Percentiles rank a stretch among this genome's conserved stretches.
Conservation (phyloP, 2,888 invertebrate genomes). For the Pristionchus fissidentatus region DNA sequence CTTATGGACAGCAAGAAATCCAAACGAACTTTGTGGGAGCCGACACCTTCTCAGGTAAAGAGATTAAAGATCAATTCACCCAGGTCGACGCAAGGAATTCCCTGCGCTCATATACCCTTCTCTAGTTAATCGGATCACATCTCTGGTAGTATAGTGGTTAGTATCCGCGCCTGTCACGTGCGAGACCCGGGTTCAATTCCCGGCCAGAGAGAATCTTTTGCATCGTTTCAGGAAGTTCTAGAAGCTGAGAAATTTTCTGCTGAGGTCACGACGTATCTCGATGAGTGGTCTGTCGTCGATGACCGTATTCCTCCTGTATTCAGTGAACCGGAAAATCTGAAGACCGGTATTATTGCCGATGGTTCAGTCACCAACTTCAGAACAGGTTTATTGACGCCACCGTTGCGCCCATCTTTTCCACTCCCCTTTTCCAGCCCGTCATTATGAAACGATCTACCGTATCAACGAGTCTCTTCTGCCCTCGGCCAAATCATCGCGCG, state of each 20-base stretch:
- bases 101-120: no score
- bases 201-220: conserved; percentile 61
- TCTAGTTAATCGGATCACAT: background rate
- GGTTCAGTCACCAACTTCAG: no score
- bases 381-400: no score
- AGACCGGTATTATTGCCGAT: no score
- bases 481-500: no score
- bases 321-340: no score
- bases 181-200: conserved; percentile 68
- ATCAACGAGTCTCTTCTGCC: background rate
- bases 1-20: conserved; percentile 31
- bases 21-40: background rate
- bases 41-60: background rate
- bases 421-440: background rate
- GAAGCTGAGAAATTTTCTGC: no score
- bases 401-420: background rate
- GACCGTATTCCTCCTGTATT: no score
- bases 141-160: conserved; percentile 61
- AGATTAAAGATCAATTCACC: no score
- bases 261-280: background rate
- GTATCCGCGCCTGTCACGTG: conserved; percentile 68
- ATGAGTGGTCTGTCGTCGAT: background rate
- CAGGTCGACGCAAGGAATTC: no score
- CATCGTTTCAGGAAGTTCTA: background rate
- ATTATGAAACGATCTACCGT: background rate